A percentile compares a stretch with the other conserved stretches of the same genome.
Evolutionary conservation across 2,888 invertebrate genomes (phyloP).

Genomic region (Eristalis intricaria): DNA sequence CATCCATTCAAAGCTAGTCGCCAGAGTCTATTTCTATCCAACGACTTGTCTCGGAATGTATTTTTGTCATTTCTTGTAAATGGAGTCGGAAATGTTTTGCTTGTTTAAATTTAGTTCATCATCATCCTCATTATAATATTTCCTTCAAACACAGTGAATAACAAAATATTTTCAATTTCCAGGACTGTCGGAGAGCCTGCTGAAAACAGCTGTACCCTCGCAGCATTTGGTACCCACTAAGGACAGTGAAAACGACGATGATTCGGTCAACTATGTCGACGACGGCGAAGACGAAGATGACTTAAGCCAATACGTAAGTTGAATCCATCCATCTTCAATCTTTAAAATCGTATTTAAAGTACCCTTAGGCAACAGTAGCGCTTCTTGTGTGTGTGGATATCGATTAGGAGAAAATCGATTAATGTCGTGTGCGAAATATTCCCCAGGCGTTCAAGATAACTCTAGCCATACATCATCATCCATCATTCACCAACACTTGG

Average conservation of each 20-base stretch:
- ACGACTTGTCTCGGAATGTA: no score
- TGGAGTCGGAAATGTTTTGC: no score
- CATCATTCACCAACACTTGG: not conserved
- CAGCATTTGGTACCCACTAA: constrained; percentile 26
- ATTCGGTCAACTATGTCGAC: not conserved
- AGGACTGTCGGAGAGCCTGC: constrained; percentile 60
- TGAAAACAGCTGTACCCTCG: constrained; percentile 53
- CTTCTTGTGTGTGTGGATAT: not conserved
- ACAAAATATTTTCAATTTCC: constrained; percentile 3
- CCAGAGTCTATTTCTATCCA: no score
- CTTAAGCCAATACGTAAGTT: constrained; percentile 44
- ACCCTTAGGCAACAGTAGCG: not conserved
- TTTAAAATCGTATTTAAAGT: not conserved
- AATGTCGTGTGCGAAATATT: not conserved
- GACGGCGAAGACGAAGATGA: not conserved
- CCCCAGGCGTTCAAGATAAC: not conserved
- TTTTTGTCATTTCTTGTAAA: no score
- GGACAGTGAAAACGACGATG: constrained; percentile 19
- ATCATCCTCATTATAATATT: not conserved
- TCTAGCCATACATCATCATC: not conserved
- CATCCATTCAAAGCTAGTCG: no score
- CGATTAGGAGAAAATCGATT: not conserved
- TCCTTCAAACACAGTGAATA: not conserved
- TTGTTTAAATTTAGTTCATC: not conserved
- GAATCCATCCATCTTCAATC: not conserved